Conservation (phyloP, 2,888 invertebrate species). For the Athalia rosae region DNA sequence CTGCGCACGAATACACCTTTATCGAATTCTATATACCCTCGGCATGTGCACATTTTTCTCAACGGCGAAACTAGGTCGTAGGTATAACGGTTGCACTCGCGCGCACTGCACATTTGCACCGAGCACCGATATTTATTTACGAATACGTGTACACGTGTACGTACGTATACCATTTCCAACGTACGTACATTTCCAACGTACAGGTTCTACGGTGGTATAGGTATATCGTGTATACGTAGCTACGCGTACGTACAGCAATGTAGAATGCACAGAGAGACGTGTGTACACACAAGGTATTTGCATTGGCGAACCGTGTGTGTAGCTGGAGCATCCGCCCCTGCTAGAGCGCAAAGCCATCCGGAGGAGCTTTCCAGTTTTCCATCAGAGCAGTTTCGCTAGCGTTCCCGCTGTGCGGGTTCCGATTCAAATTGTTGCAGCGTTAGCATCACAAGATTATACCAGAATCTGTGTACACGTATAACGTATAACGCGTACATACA, state of each 20-base stretch:
- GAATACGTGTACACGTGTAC: slow-evolving; percentile 8
- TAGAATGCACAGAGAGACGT: not conserved
- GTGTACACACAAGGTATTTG: no score
- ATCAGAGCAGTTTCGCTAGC: no score
- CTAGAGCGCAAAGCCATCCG: no score
- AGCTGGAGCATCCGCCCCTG: no score
- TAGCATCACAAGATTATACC: no score
- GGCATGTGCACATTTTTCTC: not conserved
- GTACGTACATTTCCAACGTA: not conserved
- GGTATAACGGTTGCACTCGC: slow-evolving; percentile 38
- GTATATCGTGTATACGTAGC: not conserved
- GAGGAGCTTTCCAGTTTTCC: no score
- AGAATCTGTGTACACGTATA: no score
- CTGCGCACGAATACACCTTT: slow-evolving; percentile 13
- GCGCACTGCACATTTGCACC: not conserved
- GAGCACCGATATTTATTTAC: slow-evolving; percentile 23
- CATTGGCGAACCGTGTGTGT: not conserved
- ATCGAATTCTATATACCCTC: not conserved
- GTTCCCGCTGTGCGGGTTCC: no score
- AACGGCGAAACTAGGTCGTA: slow-evolving; percentile 34
- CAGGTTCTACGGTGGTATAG: not conserved
- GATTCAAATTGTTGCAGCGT: no score
- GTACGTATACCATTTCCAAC: not conserved
- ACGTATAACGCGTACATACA: no score
- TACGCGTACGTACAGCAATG: not conserved